phyloP scores from a whole-genome alignment of 2,797 vertebrate species.

The Anguilla pacifica region DNA sequence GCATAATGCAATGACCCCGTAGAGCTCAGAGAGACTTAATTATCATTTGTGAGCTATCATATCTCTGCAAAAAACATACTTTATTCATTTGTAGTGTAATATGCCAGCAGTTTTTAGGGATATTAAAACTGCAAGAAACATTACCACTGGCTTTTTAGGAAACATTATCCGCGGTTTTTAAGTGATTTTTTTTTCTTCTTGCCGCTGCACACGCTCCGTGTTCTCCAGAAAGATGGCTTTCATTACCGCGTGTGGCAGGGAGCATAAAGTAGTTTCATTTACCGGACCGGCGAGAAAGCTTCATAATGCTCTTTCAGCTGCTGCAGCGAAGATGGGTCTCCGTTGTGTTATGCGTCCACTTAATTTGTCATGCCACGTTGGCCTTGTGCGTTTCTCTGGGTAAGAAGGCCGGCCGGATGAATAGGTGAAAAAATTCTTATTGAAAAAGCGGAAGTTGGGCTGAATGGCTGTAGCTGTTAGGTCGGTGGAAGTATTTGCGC shows the following conservation, averaged over 20 bases:
- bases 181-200: background rate
- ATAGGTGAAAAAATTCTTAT: background rate
- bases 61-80: background rate
- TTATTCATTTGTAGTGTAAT: background rate
- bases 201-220: background rate
- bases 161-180: background rate
- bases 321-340: background rate
- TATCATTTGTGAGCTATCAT: background rate
- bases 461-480: background rate
- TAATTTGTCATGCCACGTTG: background rate
- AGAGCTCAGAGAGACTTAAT: background rate
- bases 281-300: background rate
- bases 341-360: background rate
- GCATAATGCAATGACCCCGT: background rate
- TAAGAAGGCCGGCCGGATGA: background rate
- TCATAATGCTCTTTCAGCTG: background rate
- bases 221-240: background rate
- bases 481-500: background rate
- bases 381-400: background rate
- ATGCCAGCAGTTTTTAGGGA: background rate
- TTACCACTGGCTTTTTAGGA: no score
- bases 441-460: background rate
- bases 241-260: background rate
- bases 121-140: background rate
- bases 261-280: background rate